These are phyloP conservation scores for Sclerurus mexicanus DNA, from an alignment of 2,113 vertebrate genomes.

Conservation along the genomic window DNA sequence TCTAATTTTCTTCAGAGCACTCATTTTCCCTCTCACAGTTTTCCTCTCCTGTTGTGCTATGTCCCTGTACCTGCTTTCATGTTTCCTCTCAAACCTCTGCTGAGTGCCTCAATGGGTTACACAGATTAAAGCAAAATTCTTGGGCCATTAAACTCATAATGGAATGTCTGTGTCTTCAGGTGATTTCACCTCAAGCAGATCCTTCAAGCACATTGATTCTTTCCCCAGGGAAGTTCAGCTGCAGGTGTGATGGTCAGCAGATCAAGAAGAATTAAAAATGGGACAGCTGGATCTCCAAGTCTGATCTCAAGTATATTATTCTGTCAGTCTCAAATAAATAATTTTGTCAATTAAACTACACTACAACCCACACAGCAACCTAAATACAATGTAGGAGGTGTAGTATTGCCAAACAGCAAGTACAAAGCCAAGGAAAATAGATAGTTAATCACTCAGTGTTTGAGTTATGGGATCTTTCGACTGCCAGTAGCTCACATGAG, in stretches of 20 bases:
- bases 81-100: not conserved
- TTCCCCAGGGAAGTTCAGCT: accelerated
- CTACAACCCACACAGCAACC: not conserved
- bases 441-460: accelerated
- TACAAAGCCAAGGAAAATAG: not conserved
- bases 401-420: not conserved
- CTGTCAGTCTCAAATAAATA: not conserved
- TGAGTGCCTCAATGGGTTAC: not conserved
- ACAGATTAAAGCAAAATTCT: not conserved
- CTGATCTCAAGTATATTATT: not conserved
- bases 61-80: not conserved
- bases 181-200: not conserved
- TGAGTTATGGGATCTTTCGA: not conserved
- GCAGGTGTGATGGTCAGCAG: not conserved
- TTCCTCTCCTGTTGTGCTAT: not conserved
- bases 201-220: not conserved
- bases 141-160: not conserved
- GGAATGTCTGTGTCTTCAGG: not conserved
- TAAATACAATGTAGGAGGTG: not conserved
- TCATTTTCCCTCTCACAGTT: not conserved
- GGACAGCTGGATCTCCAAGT: not conserved
- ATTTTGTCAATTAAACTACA: not conserved
- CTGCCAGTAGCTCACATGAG: not conserved
- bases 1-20: not conserved
- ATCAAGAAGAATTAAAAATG: not conserved